Conservation (phyloP, 2,888 invertebrate genomes). For the Cancer borealis region DNA sequence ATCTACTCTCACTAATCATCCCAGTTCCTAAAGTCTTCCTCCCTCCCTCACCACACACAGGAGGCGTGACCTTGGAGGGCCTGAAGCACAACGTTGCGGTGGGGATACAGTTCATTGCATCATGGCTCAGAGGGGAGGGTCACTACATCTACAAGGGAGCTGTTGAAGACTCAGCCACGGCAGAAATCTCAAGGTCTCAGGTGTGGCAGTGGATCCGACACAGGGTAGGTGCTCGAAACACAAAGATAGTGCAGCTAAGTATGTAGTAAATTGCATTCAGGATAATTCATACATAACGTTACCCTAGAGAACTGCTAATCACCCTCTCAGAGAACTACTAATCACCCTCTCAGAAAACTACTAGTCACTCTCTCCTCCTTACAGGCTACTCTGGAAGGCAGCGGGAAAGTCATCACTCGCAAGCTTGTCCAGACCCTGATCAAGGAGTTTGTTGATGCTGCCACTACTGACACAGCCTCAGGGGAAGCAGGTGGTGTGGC, state of each 20-base stretch:
- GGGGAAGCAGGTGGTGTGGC: constrained; percentile 66
- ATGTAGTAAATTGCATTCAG: too few relatives aligned
- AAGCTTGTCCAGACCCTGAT: constrained; percentile 82
- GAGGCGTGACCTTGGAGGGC: constrained; percentile 85
- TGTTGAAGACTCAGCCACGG: constrained; percentile 88
- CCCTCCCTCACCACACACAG: constrained; percentile 79
- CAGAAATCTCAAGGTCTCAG: constrained; percentile 87
- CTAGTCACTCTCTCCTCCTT: constrained; percentile 68
- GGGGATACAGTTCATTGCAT: constrained; percentile 85
- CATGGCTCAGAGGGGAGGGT: constrained; percentile 86
- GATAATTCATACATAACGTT: too few relatives aligned
- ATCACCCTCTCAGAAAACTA: background rate
- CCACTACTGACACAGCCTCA: constrained; percentile 79
- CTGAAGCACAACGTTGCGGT: constrained; percentile 85
- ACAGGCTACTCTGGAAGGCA: constrained; percentile 83
- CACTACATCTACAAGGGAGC: constrained; percentile 85
- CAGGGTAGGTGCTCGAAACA: constrained; percentile 80
- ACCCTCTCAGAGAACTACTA: background rate
- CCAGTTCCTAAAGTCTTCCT: background rate
- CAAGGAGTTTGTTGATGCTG: constrained; percentile 80
- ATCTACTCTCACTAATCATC: background rate
- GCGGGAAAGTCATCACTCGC: constrained; percentile 81
- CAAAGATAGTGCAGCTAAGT: background rate
- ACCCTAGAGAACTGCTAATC: too few relatives aligned
- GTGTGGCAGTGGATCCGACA: constrained; percentile 88